These are phyloP conservation scores for Stigmatopora argus DNA, from an alignment of 2,113 vertebrate genomes.

Conservation along the genomic window DNA sequence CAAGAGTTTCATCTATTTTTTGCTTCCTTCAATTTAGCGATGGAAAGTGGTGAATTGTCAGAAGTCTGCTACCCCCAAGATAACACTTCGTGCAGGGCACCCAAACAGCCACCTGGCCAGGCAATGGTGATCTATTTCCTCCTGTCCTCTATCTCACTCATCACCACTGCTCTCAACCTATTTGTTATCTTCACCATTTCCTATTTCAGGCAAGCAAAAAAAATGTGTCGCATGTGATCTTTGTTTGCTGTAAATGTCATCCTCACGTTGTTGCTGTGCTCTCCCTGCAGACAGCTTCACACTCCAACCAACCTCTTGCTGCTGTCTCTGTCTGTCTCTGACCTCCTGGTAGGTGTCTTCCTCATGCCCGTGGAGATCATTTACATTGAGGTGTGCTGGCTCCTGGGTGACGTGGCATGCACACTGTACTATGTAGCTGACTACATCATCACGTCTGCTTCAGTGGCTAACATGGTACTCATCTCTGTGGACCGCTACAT, in stretches of 20 bases:
- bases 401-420: constrained; percentile 26
- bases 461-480: constrained; percentile 43
- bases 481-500: constrained; percentile 53
- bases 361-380: constrained; percentile 39
- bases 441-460: constrained; percentile 44
- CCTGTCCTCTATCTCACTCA: constrained; percentile 30
- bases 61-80: constrained; percentile 29
- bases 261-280: background rate
- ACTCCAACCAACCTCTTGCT: constrained; percentile 64
- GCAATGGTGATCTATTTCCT: constrained; percentile 28
- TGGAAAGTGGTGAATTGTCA: constrained; percentile 6
- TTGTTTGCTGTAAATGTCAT: background rate
- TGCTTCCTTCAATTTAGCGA: background rate
- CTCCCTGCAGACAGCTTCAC: constrained; percentile 62
- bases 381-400: constrained; percentile 35
- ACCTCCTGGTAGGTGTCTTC: constrained; percentile 45
- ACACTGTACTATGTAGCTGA: constrained; percentile 38
- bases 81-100: constrained; percentile 44
- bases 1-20: background rate
- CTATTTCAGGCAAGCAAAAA: constrained; percentile 35
- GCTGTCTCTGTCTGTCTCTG: constrained; percentile 52
- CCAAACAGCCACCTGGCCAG: background rate
- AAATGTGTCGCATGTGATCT: background rate
- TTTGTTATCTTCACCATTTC: constrained; percentile 52
- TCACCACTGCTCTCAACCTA: constrained; percentile 46